phyloP scores from a whole-genome alignment of 2,113 vertebrate genomes.

The Corythornis madagascariensis region DNA sequence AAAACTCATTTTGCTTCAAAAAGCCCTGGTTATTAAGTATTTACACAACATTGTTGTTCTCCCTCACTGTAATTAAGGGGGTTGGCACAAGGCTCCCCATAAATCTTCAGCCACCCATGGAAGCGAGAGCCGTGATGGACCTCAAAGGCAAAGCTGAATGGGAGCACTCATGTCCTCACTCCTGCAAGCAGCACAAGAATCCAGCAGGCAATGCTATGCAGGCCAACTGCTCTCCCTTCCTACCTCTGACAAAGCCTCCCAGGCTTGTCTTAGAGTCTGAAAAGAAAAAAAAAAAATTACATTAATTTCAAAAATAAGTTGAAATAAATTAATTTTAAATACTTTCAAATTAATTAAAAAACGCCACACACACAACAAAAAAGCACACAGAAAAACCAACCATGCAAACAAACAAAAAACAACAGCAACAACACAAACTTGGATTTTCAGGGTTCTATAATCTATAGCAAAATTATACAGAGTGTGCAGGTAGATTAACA shows the following conservation, averaged over 20 bases:
- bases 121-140: neutral
- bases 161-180: neutral
- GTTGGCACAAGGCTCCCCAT: neutral
- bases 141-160: neutral
- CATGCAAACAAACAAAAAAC: no score
- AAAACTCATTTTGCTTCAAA: neutral
- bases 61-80: neutral
- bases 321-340: no score
- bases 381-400: no score
- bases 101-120: neutral
- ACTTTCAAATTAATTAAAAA: no score
- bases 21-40: neutral
- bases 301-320: no score
- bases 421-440: no score
- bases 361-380: no score
- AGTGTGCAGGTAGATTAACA: neutral
- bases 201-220: neutral
- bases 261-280: neutral
- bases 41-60: neutral
- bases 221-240: neutral
- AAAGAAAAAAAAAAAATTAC: neutral
- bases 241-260: neutral
- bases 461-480: neutral
- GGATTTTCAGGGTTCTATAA: neutral
- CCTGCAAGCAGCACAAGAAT: neutral